These are phyloP conservation scores for Thrips palmi DNA, from an alignment of 1,140 invertebrate species.

Conservation along the genomic window DNA sequence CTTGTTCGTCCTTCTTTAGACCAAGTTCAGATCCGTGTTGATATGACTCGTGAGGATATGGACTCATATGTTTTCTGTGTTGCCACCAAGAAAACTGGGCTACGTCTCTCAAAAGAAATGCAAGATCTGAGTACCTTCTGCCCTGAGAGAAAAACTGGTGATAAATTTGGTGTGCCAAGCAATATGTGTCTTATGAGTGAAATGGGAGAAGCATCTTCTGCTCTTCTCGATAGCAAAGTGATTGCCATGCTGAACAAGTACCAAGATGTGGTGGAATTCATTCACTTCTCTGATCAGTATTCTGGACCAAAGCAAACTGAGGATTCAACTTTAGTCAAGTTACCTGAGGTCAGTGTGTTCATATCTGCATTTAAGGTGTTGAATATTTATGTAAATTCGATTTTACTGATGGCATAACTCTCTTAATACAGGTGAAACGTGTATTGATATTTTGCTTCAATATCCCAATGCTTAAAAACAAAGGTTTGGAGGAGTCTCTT, in stretches of 20 bases:
- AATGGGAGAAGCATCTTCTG: constrained; percentile 65
- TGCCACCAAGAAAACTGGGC: constrained; percentile 72
- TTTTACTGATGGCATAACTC: too few relatives aligned
- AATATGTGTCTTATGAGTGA: constrained; percentile 76
- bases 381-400: too few relatives aligned
- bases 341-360: constrained; percentile 35
- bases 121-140: constrained; percentile 87
- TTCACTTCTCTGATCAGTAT: constrained; percentile 95
- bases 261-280: constrained; percentile 75
- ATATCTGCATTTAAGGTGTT: too few relatives aligned
- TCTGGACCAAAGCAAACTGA: constrained; percentile 76
- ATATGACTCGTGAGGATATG: constrained; percentile 78
- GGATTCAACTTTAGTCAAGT: constrained; percentile 34
- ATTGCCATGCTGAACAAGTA: constrained; percentile 68
- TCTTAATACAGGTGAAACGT: constrained; percentile 57
- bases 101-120: constrained; percentile 78
- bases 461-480: constrained; percentile 46
- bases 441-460: constrained; percentile 75
- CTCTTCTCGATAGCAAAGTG: constrained; percentile 69
- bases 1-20: constrained; percentile 72
- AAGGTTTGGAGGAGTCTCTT: constrained; percentile 34
- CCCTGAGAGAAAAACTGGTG: constrained; percentile 71
- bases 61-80: constrained; percentile 87
- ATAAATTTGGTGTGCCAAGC: constrained; percentile 69
- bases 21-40: constrained; percentile 68